phyloP scores from a whole-genome alignment of 2,888 invertebrate genomes.

The Holacanthella duospinosa region DNA sequence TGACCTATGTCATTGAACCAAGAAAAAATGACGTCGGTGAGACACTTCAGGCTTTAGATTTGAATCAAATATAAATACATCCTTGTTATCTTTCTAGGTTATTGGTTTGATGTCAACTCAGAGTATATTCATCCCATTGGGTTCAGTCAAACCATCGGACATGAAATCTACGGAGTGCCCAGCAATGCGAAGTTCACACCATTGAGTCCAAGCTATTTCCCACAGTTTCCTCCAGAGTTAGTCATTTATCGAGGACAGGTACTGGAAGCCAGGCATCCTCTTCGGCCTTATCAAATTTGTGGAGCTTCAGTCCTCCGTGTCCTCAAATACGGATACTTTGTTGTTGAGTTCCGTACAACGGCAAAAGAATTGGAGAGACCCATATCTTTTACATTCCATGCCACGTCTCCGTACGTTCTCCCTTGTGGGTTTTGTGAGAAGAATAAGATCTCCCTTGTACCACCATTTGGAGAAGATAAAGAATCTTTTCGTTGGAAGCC shows the following conservation, averaged over 20 bases:
- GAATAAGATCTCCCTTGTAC: constrained; percentile 15
- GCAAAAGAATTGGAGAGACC: neutral
- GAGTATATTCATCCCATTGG: constrained; percentile 21
- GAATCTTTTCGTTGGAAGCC: constrained; percentile 15
- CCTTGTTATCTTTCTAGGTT: too few species aligned
- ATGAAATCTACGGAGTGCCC: constrained; percentile 10
- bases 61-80: neutral
- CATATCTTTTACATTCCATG: constrained; percentile 16
- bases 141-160: constrained; percentile 22
- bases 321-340: constrained; percentile 19
- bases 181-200: neutral
- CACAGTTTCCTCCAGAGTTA: constrained; percentile 1
- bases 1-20: constrained; percentile 14
- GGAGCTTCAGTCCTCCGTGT: constrained; percentile 10
- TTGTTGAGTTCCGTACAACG: constrained; percentile 5
- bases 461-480: constrained; percentile 9
- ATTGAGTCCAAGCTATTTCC: constrained; percentile 1
- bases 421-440: constrained; percentile 20
- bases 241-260: constrained; percentile 13
- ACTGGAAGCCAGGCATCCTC: constrained; percentile 24
- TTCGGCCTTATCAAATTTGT: constrained; percentile 12
- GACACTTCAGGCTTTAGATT: too few species aligned
- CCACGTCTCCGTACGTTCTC: constrained; percentile 22
- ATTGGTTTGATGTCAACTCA: constrained; percentile 19
- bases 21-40: constrained; percentile 11